phyloP scores from a whole-genome alignment of 2,797 vertebrate species.

The Columba guinea region DNA sequence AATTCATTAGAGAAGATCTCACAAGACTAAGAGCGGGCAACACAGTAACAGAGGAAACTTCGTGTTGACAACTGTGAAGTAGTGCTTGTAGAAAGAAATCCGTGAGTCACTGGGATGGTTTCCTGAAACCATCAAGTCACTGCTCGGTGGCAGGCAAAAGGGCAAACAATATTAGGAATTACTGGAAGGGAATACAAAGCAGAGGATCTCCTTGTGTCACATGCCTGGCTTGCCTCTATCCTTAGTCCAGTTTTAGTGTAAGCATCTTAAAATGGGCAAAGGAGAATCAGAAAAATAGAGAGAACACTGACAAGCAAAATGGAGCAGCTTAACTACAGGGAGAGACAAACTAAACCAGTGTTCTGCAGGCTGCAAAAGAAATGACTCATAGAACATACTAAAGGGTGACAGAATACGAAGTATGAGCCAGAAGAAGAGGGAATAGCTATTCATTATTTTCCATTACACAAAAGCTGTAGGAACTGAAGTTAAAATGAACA shows the following conservation, averaged over 20 bases:
- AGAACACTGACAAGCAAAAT: not conserved
- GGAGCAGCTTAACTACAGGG: not conserved
- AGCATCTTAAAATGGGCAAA: conserved; percentile 28
- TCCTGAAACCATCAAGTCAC: not conserved
- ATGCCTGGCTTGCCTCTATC: not conserved
- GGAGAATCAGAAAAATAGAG: not conserved
- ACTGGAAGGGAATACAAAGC: not conserved
- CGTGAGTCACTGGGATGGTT: not conserved
- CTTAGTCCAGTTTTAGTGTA: conserved; percentile 3
- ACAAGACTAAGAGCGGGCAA: not conserved
- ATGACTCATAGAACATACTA: conserved; percentile 14
- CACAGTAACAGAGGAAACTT: not conserved
- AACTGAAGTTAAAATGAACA: conserved; percentile 45
- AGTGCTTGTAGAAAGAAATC: not conserved
- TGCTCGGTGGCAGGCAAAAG: not conserved
- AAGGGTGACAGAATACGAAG: conserved; percentile 13
- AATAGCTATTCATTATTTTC: conserved; percentile 48
- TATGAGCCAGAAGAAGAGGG: conserved; percentile 18
- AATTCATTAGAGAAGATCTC: not conserved
- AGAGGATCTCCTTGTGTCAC: conserved; percentile 8
- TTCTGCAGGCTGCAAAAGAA: conserved; percentile 29
- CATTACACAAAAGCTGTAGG: conserved; percentile 9
- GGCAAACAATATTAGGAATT: not conserved
- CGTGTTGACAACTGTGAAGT: not conserved
- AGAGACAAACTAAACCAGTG: conserved; percentile 15